Conservation (phyloP, 2,888 invertebrate species). For the Panopea generosa region DNA sequence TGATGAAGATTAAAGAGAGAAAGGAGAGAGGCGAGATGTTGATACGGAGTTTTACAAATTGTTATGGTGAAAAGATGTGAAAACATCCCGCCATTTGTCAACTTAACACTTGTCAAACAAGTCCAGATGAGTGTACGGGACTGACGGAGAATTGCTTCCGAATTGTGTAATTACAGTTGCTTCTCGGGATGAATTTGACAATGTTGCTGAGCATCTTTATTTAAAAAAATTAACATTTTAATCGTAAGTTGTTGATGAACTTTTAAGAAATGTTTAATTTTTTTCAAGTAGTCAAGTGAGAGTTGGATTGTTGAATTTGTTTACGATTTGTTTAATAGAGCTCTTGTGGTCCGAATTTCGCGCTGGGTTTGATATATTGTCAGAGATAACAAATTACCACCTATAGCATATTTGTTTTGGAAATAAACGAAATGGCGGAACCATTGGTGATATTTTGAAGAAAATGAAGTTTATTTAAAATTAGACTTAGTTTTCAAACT, state of each 20-base stretch:
- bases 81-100: slow-evolving; percentile 25
- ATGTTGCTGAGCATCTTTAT: not conserved
- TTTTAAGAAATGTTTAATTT: slow-evolving; percentile 5
- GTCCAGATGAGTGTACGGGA: not conserved
- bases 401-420: too few species aligned
- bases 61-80: slow-evolving; percentile 52
- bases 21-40: slow-evolving; percentile 35
- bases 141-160: not conserved
- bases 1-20: slow-evolving; percentile 46
- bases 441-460: too few species aligned
- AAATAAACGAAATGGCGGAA: too few species aligned
- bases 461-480: too few species aligned
- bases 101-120: slow-evolving; percentile 27
- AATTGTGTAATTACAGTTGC: slow-evolving; percentile 1
- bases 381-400: too few species aligned
- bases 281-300: too few species aligned
- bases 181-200: not conserved
- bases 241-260: not conserved
- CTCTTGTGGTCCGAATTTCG: too few species aligned
- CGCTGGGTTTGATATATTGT: too few species aligned
- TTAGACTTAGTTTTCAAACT: too few species aligned
- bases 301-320: too few species aligned
- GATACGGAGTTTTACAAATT: slow-evolving; percentile 43
- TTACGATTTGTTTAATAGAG: too few species aligned
- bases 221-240: not conserved